Conservation (phyloP, 2,113 vertebrate genomes). For the Ictalurus furcatus region DNA sequence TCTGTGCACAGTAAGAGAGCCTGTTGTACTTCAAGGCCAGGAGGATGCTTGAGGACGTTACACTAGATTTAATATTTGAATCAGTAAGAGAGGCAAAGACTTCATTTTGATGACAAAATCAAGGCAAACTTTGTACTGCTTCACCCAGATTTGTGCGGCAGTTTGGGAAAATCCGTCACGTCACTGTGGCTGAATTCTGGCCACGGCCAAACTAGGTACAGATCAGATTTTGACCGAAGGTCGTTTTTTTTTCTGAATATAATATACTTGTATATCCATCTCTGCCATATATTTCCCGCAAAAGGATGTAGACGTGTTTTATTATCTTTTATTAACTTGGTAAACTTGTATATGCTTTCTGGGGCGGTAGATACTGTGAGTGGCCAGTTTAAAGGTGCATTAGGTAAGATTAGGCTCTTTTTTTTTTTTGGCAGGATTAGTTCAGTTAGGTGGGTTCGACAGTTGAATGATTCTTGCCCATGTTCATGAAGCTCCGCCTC, state of each 20-base stretch:
- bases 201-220: neutral
- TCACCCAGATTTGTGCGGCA: neutral
- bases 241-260: neutral
- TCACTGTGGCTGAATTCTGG: neutral
- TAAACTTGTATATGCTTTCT: neutral
- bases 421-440: too few species aligned
- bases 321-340: neutral
- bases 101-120: neutral
- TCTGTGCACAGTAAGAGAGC: neutral
- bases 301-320: neutral
- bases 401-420: too few species aligned
- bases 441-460: neutral
- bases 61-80: neutral
- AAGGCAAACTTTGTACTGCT: neutral
- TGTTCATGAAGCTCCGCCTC: neutral
- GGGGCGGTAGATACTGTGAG: too few species aligned
- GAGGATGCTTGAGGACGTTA: neutral
- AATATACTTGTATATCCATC: neutral
- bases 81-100: neutral
- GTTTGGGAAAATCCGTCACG: neutral
- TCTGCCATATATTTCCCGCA: neutral
- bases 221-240: neutral
- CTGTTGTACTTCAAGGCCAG: neutral
- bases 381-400: too few species aligned
- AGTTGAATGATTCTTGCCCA: neutral